These are phyloP conservation scores for Drosophila rellima DNA, from an alignment of 2,888 invertebrate species.

Conservation along the genomic window DNA sequence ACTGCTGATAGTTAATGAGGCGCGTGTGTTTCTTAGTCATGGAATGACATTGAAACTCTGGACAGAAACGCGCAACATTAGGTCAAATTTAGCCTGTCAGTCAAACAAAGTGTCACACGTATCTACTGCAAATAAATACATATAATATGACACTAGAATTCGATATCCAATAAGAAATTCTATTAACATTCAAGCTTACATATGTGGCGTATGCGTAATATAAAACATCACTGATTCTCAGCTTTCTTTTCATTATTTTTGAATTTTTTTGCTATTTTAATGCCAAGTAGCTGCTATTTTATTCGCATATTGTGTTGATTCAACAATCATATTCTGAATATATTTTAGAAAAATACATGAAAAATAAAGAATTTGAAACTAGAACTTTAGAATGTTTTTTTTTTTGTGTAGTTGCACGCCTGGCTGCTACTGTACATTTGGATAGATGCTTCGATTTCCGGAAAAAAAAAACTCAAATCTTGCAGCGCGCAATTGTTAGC, in stretches of 20 bases:
- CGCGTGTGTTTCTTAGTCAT: slow-evolving; percentile 38
- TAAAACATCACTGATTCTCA: no score
- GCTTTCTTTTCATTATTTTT: no score
- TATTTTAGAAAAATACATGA: no score
- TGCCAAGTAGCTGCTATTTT: no score
- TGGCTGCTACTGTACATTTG: slow-evolving; percentile 1
- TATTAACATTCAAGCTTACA: background rate
- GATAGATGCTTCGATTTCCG: slow-evolving; percentile 17
- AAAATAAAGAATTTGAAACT: no score
- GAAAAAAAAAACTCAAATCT: background rate
- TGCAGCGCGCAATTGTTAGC: background rate
- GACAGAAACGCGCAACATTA: background rate
- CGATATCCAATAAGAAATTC: background rate
- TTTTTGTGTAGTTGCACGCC: background rate
- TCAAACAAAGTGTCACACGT: background rate
- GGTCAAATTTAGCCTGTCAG: slow-evolving; percentile 5
- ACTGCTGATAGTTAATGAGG: slow-evolving; percentile 42
- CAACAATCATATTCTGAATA: no score
- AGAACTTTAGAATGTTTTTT: no score
- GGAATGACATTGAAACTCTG: slow-evolving; percentile 20
- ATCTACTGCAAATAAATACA: background rate
- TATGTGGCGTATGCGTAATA: background rate
- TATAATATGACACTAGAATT: no score
- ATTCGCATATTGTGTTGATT: no score
- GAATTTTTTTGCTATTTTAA: no score